A percentile compares a stretch with the other conserved stretches of the same genome.
These are phyloP conservation scores for Pitta sordida DNA, from an alignment of 2,113 vertebrate species.

Conservation along the genomic window DNA sequence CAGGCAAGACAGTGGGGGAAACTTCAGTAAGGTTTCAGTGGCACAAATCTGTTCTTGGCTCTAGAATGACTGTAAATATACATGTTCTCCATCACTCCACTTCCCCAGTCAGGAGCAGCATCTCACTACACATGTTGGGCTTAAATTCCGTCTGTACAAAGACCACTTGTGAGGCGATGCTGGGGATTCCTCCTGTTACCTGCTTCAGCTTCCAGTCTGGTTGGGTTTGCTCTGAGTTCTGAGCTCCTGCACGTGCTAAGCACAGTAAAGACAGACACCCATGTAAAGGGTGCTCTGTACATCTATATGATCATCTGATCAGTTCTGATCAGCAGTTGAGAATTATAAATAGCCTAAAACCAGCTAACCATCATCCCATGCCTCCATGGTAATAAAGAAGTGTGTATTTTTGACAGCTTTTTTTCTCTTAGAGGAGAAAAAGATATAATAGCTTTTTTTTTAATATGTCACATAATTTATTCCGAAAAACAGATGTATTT, in stretches of 20 bases:
- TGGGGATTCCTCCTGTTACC: neutral
- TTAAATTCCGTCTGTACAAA: neutral
- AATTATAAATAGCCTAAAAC: conserved; percentile 65
- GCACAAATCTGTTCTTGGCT: neutral
- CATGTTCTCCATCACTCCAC: neutral
- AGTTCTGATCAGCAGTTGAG: conserved; percentile 51
- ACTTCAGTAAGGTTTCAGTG: accelerated
- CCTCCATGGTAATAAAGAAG: conserved; percentile 64
- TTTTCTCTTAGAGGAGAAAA: conserved; percentile 70
- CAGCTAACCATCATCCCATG: conserved; percentile 46
- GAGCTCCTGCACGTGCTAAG: neutral
- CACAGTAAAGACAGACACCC: neutral
- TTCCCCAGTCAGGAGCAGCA: neutral
- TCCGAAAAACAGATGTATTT: conserved; percentile 78
- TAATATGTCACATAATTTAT: conserved; percentile 75
- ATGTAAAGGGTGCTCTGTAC: neutral
- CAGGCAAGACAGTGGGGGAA: neutral
- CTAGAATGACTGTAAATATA: neutral
- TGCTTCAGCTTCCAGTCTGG: neutral
- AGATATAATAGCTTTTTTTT: conserved; percentile 65
- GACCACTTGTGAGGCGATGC: neutral
- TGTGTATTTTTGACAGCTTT: conserved; percentile 66
- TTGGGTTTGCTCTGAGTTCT: neutral
- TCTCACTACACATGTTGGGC: neutral
- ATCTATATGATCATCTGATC: conserved; percentile 21